These are phyloP conservation scores for Drosophila triauraria DNA, from an alignment of 1,140 invertebrate genomes.

Conservation along the genomic window DNA sequence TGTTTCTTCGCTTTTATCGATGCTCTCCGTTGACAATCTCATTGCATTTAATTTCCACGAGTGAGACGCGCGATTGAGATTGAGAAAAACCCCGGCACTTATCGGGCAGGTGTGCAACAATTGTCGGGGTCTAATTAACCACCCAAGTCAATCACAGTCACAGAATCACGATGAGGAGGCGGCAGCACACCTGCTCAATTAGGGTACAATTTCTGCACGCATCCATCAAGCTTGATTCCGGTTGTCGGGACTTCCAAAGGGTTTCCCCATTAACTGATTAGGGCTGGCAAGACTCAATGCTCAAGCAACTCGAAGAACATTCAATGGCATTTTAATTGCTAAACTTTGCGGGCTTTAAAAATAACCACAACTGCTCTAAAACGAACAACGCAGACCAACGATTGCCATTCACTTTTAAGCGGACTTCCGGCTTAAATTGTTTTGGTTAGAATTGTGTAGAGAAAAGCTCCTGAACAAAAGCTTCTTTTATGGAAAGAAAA, in stretches of 20 bases:
- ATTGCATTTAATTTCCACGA: slow-evolving; percentile 24
- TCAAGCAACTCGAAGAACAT: slow-evolving; percentile 36
- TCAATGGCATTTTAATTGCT: slow-evolving; percentile 74
- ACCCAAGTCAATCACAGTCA: slow-evolving; percentile 22
- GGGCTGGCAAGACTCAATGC: neutral
- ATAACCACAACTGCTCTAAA: slow-evolving; percentile 11
- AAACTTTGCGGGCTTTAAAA: slow-evolving; percentile 58
- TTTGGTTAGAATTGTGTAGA: slow-evolving; percentile 8
- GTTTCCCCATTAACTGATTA: slow-evolving; percentile 59
- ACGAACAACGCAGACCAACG: neutral
- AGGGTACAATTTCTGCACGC: slow-evolving; percentile 25
- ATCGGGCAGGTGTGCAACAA: slow-evolving; percentile 24
- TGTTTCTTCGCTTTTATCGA: slow-evolving; percentile 34
- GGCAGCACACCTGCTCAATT: slow-evolving; percentile 18
- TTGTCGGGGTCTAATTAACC: slow-evolving; percentile 36
- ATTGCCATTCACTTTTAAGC: slow-evolving; percentile 38
- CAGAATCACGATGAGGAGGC: slow-evolving; percentile 3
- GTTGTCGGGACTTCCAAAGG: neutral
- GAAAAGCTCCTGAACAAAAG: neutral
- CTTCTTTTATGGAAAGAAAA: neutral
- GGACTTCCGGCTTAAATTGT: neutral
- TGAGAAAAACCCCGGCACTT: slow-evolving; percentile 23
- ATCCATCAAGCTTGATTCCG: slow-evolving; percentile 23
- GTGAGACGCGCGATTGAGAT: neutral
- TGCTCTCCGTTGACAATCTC: slow-evolving; percentile 25